phyloP scores from a whole-genome alignment of 2,113 vertebrate species.

The Corythaixoides concolor region DNA sequence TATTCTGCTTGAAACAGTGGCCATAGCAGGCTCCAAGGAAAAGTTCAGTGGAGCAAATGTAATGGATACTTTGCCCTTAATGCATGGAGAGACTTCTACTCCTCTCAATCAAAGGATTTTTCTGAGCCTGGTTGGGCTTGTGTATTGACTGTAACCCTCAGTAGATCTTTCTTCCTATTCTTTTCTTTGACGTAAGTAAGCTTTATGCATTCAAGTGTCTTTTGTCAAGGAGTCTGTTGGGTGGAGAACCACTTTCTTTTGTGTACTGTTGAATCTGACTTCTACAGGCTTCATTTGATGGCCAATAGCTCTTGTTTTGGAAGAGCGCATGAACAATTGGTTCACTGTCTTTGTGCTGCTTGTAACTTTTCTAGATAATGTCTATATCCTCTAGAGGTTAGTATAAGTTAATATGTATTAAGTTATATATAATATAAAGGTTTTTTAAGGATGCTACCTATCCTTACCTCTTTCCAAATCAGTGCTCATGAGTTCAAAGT shows the following conservation, averaged over 20 bases:
- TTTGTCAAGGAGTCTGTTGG: background rate
- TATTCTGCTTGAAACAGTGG: background rate
- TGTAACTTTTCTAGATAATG: background rate
- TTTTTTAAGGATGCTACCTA: background rate
- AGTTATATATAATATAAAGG: too few species aligned
- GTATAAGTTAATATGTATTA: background rate
- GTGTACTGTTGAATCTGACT: background rate
- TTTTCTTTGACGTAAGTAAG: background rate
- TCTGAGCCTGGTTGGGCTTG: background rate
- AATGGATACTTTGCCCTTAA: background rate
- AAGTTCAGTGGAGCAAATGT: background rate
- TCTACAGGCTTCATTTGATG: background rate
- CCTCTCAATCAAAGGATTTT: background rate
- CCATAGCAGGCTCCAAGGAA: background rate
- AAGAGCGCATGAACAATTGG: background rate
- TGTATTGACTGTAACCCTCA: background rate
- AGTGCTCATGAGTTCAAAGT: background rate
- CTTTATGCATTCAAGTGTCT: background rate
- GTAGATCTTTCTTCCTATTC: too few species aligned
- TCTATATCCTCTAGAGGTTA: background rate
- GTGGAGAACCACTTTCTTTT: background rate
- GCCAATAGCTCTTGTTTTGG: background rate
- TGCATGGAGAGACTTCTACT: background rate
- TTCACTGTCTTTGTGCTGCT: background rate
- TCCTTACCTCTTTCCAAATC: background rate